Base-by-base conservation (phyloP, 2,888 invertebrate species). In the Parnassius mnemosyne region DNA sequence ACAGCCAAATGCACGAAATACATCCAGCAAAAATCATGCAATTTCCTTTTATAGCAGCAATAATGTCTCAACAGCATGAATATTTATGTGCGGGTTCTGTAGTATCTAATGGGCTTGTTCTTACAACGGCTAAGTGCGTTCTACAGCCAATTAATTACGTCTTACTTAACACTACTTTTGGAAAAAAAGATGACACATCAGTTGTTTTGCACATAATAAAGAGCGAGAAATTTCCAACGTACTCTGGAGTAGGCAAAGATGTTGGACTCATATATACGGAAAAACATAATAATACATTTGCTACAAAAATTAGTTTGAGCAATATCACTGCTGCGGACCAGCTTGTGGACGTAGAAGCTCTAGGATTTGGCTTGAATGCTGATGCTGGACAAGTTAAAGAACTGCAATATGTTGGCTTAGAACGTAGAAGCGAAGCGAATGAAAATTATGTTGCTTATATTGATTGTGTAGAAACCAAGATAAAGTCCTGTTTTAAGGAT, bases 401-500 rank as follows among this genome's bases (percentile, higher is more conserved):
- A 43, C 72, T 90, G 51, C 89, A 90, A 63, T 86, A 75, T 68
- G 73, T 89, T 46, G 89, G 89, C 7, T 65, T 89, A 60, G 89
- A 90, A 71, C 75, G 76, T 63, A 74, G 85, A 46, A 66, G 70
- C 11, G 3, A 50, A 3, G 20, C 20, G 0, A 51, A 49, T 41
- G 69, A 71, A 57, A 75, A 80, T 20, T 46, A 83, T 16, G 73
- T 63, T 66, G 81, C 76, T 11, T 87, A 76, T 68, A 78, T 89
- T 68, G 90, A 89, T 66, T 91, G 90, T 63, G 74, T 89, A 34
- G 87, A 89, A 59, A 86, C 88, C 0, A 89, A 87, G 71, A 74
- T 84, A n/a, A 62, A 68, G 1, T 85, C 85, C 1, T 91, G 90
- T 72, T 91, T 85, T 66, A 87, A 75, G 75, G 90, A 91, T 61